A percentile compares a stretch with the other conserved stretches of the same genome.
These are phyloP conservation scores for Mylabris sibirica DNA, from an alignment of 2,888 invertebrate species.

Conservation along the genomic window DNA sequence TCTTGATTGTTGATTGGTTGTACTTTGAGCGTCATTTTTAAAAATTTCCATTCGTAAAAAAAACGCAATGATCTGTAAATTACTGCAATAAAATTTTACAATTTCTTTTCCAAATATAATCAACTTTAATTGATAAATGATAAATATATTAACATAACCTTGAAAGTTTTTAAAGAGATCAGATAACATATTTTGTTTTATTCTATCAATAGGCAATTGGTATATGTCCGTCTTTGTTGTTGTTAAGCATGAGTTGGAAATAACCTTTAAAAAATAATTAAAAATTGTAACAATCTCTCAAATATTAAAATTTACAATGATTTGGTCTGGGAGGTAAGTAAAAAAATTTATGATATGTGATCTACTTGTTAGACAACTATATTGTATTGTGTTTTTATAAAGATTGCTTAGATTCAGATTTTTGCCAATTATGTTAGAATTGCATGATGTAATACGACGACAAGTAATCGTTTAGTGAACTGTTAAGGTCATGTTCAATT, in stretches of 20 bases:
- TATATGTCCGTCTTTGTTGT: neutral
- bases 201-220: neutral
- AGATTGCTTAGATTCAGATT: neutral
- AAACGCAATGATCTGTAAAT: neutral
- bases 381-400: neutral
- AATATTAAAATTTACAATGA: neutral
- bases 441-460: neutral
- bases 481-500: slow-evolving; percentile 4
- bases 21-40: neutral
- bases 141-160: slow-evolving; percentile 4
- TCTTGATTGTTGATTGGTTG: neutral
- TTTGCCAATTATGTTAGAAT: neutral
- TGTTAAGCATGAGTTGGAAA: neutral
- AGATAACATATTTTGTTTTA: neutral
- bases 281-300: neutral
- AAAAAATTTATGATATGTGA: neutral
- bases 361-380: neutral
- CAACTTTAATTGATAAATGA: neutral
- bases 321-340: neutral
- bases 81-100: neutral
- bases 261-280: neutral
- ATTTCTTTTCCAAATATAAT: neutral
- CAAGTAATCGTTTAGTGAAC: neutral
- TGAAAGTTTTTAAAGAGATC: neutral
- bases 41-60: neutral